A percentile compares a stretch with the other conserved stretches of the same genome.
These are phyloP conservation scores for Spongilla lacustris DNA, from an alignment of 37 sponge, comb jelly and placozoan species.

Conservation along the genomic window DNA sequence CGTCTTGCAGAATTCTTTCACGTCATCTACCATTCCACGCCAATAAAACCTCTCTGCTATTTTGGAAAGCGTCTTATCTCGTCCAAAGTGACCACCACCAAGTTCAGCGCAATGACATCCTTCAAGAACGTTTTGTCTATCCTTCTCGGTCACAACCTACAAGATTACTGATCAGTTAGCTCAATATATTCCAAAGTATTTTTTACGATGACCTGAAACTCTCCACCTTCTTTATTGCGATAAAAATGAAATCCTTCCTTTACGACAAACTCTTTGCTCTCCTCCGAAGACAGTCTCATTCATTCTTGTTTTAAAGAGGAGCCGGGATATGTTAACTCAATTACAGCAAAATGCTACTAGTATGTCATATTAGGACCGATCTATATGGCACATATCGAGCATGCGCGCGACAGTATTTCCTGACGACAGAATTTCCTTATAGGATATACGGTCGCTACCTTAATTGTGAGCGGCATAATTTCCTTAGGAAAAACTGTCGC, in stretches of 20 bases:
- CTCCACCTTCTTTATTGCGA: slow-evolving; percentile 1
- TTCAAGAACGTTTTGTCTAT: slow-evolving; percentile 11
- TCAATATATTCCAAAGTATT: neutral
- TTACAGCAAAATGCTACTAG: neutral
- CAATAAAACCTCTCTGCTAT: slow-evolving; percentile 30
- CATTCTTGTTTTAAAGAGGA: slow-evolving; percentile 12
- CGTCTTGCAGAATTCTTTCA: slow-evolving; percentile 34
- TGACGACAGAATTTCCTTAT: neutral
- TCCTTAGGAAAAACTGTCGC: neutral
- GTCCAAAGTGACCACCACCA: slow-evolving; percentile 47
- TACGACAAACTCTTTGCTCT: slow-evolving; percentile 10
- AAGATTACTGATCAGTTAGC: neutral
- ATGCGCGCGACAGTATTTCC: neutral
- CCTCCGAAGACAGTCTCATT: slow-evolving; percentile 14
- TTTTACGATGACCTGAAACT: slow-evolving; percentile 13
- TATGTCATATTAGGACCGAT: neutral
- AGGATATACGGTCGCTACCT: neutral
- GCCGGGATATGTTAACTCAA: neutral
- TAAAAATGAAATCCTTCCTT: slow-evolving; percentile 33
- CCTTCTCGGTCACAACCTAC: neutral
- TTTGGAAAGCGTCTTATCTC: slow-evolving; percentile 33
- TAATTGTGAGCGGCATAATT: neutral
- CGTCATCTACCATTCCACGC: slow-evolving; percentile 50
- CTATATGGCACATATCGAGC: neutral
- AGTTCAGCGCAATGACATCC: slow-evolving; percentile 38